phyloP scores from a whole-genome alignment of 2,113 vertebrate genomes.

The Erythrolamprus reginae region DNA sequence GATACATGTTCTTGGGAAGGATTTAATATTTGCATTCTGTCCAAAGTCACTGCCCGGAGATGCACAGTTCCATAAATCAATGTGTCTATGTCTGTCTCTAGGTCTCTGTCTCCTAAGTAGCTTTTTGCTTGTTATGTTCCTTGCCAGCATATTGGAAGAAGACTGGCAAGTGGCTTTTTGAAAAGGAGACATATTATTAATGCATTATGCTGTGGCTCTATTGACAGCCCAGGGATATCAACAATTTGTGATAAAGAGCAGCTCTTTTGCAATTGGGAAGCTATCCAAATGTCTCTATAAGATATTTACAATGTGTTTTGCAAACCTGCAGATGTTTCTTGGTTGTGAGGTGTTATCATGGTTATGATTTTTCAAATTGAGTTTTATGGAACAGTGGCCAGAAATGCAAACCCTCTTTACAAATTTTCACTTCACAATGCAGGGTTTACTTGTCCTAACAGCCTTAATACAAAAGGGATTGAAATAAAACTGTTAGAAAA shows the following conservation, averaged over 20 bases:
- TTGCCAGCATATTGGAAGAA: background rate
- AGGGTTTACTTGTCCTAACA: slow-evolving; percentile 50
- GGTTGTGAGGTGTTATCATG: slow-evolving; percentile 12
- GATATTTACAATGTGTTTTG: background rate
- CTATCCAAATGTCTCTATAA: background rate
- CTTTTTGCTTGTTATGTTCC: background rate
- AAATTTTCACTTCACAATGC: background rate
- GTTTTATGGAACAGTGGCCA: background rate
- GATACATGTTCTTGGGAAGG: background rate
- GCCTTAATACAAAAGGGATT: slow-evolving; percentile 24
- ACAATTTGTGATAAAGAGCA: background rate
- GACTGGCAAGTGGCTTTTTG: background rate
- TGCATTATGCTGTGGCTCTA: slow-evolving; percentile 28
- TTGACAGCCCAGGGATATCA: background rate
- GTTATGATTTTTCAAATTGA: slow-evolving; percentile 11
- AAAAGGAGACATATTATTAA: background rate
- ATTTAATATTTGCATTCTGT: background rate
- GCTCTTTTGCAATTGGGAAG: slow-evolving; percentile 5
- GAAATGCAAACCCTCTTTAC: slow-evolving; percentile 6
- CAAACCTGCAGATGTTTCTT: slow-evolving; percentile 18
- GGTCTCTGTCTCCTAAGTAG: background rate
- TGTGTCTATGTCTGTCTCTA: background rate
- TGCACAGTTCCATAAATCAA: background rate
- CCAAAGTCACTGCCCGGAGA: background rate
- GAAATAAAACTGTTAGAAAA: slow-evolving; percentile 37